phyloP scores from a whole-genome alignment of 2,888 invertebrate genomes.

The Myathropa florea region DNA sequence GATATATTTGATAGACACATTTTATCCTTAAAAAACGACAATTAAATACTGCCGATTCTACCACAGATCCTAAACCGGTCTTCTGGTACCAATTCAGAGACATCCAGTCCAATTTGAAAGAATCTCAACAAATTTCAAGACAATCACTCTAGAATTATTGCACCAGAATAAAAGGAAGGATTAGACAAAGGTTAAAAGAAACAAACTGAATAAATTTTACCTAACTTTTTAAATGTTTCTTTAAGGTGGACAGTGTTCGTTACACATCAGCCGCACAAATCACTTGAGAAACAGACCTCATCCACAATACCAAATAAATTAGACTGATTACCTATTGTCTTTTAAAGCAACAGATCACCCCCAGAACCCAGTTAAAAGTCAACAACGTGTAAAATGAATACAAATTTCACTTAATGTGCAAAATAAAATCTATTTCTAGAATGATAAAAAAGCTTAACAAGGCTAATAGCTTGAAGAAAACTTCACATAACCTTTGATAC shows the following conservation, averaged over 20 bases:
- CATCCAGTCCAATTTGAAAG: too few relatives aligned
- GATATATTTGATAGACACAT: too few relatives aligned
- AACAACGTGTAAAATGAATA: not conserved
- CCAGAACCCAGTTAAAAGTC: not conserved
- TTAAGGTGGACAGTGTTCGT: not conserved
- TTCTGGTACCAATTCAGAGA: too few relatives aligned
- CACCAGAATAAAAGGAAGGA: too few relatives aligned
- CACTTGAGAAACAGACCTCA: not conserved
- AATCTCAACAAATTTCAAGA: too few relatives aligned
- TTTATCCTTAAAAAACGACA: too few relatives aligned
- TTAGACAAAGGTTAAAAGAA: too few relatives aligned
- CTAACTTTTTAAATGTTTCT: too few relatives aligned
- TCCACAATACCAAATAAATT: conserved; percentile 4
- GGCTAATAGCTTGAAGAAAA: not conserved
- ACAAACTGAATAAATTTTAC: not conserved
- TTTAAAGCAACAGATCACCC: not conserved
- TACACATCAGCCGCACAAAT: not conserved
- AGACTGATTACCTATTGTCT: conserved; percentile 1
- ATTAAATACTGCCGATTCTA: too few relatives aligned
- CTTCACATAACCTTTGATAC: not conserved
- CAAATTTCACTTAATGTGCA: not conserved
- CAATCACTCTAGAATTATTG: too few relatives aligned
- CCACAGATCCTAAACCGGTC: too few relatives aligned
- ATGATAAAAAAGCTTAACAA: not conserved
- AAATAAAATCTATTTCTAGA: not conserved